Evolutionary conservation across 2,888 invertebrate species (phyloP).

Genomic region (Mimas tiliae): DNA sequence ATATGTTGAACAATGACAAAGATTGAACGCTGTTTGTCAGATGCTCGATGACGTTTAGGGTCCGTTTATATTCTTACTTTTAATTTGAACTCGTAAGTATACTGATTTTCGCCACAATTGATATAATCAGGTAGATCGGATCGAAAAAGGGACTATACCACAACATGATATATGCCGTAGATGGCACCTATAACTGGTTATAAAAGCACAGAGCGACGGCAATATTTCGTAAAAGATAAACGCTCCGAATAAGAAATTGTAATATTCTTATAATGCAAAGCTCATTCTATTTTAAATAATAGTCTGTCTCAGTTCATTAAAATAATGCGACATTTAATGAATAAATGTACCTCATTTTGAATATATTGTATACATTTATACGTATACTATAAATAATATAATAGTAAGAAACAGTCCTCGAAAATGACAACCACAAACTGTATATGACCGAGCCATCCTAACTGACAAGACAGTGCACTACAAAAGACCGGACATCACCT

Average conservation of each 20-base stretch:
- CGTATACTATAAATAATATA: too few species aligned
- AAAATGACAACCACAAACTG: too few species aligned
- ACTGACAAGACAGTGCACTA: too few species aligned
- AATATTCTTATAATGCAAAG: neutral
- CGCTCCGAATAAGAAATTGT: neutral
- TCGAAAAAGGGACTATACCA: neutral
- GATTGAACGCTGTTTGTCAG: slow-evolving; percentile 53
- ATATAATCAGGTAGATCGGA: neutral
- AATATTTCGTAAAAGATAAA: neutral
- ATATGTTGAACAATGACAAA: slow-evolving; percentile 60
- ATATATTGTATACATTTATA: too few species aligned
- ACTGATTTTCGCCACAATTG: neutral
- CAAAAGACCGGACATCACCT: too few species aligned
- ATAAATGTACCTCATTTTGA: too few species aligned
- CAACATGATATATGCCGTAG: neutral
- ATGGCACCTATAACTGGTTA: neutral
- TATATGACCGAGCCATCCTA: too few species aligned
- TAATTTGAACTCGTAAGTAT: neutral
- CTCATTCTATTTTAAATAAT: neutral
- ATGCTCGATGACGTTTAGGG: slow-evolving; percentile 47
- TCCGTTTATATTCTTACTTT: slow-evolving; percentile 33
- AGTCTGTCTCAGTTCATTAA: neutral
- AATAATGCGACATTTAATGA: too few species aligned
- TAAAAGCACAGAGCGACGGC: neutral
- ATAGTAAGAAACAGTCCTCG: too few species aligned